Evolutionary conservation across 2,797 vertebrate genomes (phyloP).

Genomic region (Cygnus olor): DNA sequence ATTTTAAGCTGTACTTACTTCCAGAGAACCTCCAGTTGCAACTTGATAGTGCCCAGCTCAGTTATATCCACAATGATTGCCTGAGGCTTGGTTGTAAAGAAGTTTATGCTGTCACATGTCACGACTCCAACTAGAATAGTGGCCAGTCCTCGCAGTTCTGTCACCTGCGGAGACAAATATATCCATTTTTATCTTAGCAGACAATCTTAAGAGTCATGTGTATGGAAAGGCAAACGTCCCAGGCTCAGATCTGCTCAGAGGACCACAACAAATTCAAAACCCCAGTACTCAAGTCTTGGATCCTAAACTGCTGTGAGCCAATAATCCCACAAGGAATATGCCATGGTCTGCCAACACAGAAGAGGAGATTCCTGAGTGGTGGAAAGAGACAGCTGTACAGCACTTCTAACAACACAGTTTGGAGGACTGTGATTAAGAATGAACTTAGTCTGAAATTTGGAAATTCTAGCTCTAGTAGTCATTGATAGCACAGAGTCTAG

Average conservation of each 20-base stretch:
- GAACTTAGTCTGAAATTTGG: not conserved
- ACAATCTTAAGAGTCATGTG: accelerated
- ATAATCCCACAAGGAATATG: accelerated
- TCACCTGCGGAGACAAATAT: slow-evolving; percentile 82
- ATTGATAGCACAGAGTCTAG: not conserved
- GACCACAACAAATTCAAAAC: not conserved
- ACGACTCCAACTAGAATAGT: slow-evolving; percentile 90
- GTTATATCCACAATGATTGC: slow-evolving; percentile 94
- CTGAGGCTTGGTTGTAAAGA: slow-evolving; percentile 89
- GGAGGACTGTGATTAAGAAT: not conserved
- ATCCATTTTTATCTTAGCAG: not conserved
- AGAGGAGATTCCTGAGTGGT: not conserved
- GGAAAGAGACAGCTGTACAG: not conserved
- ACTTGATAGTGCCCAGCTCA: slow-evolving; percentile 95
- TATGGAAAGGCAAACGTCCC: not conserved
- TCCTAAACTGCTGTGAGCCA: not conserved
- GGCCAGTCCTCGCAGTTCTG: slow-evolving; percentile 90
- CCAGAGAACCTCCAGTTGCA: slow-evolving; percentile 94
- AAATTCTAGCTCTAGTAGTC: not conserved
- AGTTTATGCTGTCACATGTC: slow-evolving; percentile 87
- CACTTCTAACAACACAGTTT: not conserved
- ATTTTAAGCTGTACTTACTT: slow-evolving; percentile 81
- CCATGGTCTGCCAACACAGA: not conserved
- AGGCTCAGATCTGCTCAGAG: not conserved
- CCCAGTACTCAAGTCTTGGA: accelerated